A percentile compares a stretch with the other conserved stretches of the same genome.
Evolutionary conservation across 2,797 vertebrate species (phyloP).

Genomic region (Orestias chungarensis): DNA sequence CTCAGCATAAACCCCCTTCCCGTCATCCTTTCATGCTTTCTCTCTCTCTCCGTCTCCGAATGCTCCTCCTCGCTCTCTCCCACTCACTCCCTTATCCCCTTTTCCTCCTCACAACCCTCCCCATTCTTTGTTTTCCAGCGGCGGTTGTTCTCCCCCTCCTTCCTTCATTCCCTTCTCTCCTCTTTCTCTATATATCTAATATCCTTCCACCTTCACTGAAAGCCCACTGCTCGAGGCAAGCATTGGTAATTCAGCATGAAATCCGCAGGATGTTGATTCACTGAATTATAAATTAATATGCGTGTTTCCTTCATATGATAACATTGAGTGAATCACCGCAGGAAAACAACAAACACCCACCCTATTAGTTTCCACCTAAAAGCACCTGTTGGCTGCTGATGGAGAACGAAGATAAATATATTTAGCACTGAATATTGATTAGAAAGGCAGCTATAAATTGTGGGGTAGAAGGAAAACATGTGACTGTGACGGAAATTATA

Average conservation of each 20-base stretch:
- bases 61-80: conserved; percentile 53
- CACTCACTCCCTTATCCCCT: conserved; percentile 22
- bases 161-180: conserved; percentile 17
- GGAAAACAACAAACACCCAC: conserved; percentile 43
- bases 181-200: conserved; percentile 24
- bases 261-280: conserved; percentile 61
- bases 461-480: conserved; percentile 19
- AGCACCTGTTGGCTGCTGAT: conserved; percentile 35
- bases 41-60: conserved; percentile 52
- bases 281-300: conserved; percentile 62
- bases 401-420: conserved; percentile 40
- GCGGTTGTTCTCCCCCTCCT: conserved; percentile 42
- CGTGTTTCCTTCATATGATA: conserved; percentile 52
- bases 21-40: conserved; percentile 59
- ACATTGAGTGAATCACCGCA: conserved; percentile 40
- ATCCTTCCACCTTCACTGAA: conserved; percentile 41
- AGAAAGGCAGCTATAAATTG: conserved; percentile 46
- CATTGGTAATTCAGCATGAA: conserved; percentile 61
- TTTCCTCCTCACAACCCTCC: conserved; percentile 35
- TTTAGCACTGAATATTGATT: conserved; percentile 36
- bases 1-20: conserved; percentile 45
- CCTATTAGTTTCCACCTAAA: conserved; percentile 41
- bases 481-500: conserved; percentile 23
- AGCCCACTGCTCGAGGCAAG: conserved; percentile 37
- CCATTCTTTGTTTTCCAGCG: conserved; percentile 48